A percentile compares a stretch with the other conserved stretches of the same genome.
Evolutionary conservation across 2,797 vertebrate species (phyloP).

Genomic region (Sebastiscus tertius): DNA sequence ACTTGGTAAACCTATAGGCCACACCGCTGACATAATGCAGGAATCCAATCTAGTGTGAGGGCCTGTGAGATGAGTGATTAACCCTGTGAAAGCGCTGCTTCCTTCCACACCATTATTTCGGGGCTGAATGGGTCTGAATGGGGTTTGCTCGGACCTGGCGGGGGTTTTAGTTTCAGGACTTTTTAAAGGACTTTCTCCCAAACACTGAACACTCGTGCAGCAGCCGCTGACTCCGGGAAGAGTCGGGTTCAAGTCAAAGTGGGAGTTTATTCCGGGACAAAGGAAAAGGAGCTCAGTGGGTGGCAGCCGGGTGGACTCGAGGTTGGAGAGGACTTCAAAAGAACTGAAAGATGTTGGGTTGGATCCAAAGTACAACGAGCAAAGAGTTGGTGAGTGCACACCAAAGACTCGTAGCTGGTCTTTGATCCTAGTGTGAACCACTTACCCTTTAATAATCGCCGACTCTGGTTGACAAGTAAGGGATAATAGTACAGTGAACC

Average conservation of each 20-base stretch:
- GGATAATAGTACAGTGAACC: too few species aligned
- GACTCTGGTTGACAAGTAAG: background rate
- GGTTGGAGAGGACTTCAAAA: background rate
- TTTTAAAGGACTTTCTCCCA: constrained; percentile 25
- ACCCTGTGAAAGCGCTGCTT: constrained; percentile 63
- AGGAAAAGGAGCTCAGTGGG: constrained; percentile 4
- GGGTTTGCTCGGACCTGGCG: constrained; percentile 13
- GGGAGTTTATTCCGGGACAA: constrained; percentile 11
- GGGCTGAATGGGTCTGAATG: constrained; percentile 62
- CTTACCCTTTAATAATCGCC: background rate
- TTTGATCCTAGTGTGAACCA: background rate
- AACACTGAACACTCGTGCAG: background rate
- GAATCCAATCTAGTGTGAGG: constrained; percentile 52
- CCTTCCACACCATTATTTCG: constrained; percentile 60
- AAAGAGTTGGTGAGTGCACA: background rate
- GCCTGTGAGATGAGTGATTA: constrained; percentile 67
- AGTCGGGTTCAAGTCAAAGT: constrained; percentile 3
- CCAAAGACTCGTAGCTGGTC: background rate
- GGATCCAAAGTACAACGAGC: background rate
- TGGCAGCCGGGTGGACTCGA: background rate
- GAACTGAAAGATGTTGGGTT: background rate
- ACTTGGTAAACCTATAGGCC: constrained; percentile 48
- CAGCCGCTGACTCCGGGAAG: constrained; percentile 13
- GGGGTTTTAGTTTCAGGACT: constrained; percentile 51
- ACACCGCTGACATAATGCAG: constrained; percentile 53